Conservation (phyloP, 1,140 invertebrate species). For the Drosophila elegans region DNA sequence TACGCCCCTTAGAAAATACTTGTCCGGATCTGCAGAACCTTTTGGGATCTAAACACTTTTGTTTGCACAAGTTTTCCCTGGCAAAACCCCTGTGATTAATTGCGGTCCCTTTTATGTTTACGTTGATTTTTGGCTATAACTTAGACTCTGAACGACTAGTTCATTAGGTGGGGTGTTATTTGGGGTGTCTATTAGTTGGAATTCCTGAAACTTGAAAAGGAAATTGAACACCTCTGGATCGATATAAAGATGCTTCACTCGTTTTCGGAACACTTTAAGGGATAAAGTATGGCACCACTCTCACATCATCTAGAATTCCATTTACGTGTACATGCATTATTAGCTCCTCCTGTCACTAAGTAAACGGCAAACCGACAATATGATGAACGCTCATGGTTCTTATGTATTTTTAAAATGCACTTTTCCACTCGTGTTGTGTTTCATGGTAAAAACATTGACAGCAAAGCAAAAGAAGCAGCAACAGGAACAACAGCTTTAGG, state of each 20-base stretch:
- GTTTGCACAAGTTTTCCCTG: slow-evolving; percentile 73
- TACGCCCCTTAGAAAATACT: slow-evolving; percentile 10
- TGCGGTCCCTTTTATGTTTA: slow-evolving; percentile 54
- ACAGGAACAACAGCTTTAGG: slow-evolving; percentile 17
- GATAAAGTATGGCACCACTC: slow-evolving; percentile 28
- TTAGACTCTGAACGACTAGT: slow-evolving; percentile 57
- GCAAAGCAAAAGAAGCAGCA: slow-evolving; percentile 36
- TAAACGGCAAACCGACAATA: slow-evolving; percentile 59
- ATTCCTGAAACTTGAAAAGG: slow-evolving; percentile 3
- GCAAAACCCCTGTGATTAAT: slow-evolving; percentile 67
- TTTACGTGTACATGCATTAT: slow-evolving; percentile 60
- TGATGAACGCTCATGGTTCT: slow-evolving; percentile 66
- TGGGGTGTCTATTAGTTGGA: slow-evolving; percentile 40
- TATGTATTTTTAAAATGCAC: slow-evolving; percentile 81
- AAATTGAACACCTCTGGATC: neutral
- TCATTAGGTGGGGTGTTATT: slow-evolving; percentile 53
- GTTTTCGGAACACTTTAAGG: slow-evolving; percentile 20
- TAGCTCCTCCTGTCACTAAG: slow-evolving; percentile 30
- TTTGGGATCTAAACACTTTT: slow-evolving; percentile 75
- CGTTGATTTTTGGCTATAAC: slow-evolving; percentile 72
- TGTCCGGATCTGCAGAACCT: slow-evolving; percentile 48
- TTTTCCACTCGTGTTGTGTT: slow-evolving; percentile 63
- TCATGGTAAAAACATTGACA: slow-evolving; percentile 71
- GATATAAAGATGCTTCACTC: neutral
- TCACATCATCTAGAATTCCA: slow-evolving; percentile 60